phyloP scores from a whole-genome alignment of 2,797 vertebrate species.

The Ptychadena robeensis region DNA sequence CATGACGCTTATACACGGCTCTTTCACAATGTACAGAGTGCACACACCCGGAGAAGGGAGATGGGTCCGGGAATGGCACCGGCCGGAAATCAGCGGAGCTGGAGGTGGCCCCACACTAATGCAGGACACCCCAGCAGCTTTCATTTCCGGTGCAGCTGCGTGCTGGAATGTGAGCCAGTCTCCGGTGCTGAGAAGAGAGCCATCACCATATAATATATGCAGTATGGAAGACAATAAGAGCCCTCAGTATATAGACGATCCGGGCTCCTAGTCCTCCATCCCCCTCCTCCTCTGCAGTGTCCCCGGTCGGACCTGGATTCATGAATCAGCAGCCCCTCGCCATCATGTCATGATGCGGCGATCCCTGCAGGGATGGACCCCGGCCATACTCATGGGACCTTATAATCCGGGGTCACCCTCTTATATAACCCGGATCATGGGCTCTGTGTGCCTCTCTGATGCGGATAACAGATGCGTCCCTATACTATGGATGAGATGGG shows the following conservation, averaged over 20 bases:
- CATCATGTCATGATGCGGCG: conserved; percentile 66
- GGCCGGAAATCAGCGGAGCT: conserved; percentile 21
- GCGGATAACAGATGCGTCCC: no score
- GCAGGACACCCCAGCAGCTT: no score
- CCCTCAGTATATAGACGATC: no score
- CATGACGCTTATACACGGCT: no score
- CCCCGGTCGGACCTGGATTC: conserved; percentile 62
- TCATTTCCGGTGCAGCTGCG: conserved; percentile 44
- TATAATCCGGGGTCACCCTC: no score
- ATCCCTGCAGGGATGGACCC: no score
- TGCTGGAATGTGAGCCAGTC: background rate
- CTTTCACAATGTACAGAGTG: no score
- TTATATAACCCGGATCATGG: no score
- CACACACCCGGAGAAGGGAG: background rate
- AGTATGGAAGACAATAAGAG: no score
- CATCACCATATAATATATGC: background rate
- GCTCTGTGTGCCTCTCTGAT: no score
- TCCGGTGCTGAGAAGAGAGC: background rate
- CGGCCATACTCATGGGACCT: no score
- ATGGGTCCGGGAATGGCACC: background rate
- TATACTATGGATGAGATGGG: background rate
- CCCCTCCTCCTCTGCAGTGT: conserved; percentile 37
- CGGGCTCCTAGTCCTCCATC: no score
- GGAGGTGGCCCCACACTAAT: background rate
- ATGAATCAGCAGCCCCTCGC: conserved; percentile 71